A percentile compares a stretch with the other conserved stretches of the same genome.
Evolutionary conservation across 2,888 invertebrate species (phyloP).

Genomic region (Lucinisca nassula): DNA sequence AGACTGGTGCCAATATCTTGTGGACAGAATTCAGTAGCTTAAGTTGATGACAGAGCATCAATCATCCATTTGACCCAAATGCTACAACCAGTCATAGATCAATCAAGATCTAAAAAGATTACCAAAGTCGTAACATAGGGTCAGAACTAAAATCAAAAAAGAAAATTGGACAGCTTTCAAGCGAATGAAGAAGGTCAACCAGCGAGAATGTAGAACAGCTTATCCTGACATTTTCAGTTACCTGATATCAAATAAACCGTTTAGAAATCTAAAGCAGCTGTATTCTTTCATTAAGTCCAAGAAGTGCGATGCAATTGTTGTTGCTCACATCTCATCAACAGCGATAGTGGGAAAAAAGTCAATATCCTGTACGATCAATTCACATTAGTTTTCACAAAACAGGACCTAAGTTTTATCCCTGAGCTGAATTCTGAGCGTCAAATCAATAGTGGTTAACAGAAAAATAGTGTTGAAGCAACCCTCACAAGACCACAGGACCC

Average conservation of each 20-base stretch:
- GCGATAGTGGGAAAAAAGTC: neutral
- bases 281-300: constrained; percentile 11
- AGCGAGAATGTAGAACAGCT: constrained; percentile 3
- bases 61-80: neutral
- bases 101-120: neutral
- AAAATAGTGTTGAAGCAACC: neutral
- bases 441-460: neutral
- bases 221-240: neutral
- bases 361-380: constrained; percentile 4
- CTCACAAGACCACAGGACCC: constrained; percentile 18
- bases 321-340: neutral
- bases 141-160: neutral
- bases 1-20: neutral
- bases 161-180: too few relatives aligned
- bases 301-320: constrained; percentile 11
- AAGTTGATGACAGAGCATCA: neutral
- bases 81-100: neutral
- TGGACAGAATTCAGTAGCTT: neutral
- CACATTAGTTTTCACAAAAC: neutral
- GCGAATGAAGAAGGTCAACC: neutral
- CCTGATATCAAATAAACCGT: neutral
- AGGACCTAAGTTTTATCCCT: neutral
- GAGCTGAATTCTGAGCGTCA: neutral
- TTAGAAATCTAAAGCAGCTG: neutral
- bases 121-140: neutral